These are phyloP conservation scores for Dinocampus coccinellae DNA, from an alignment of 2,888 invertebrate species.

Conservation along the genomic window DNA sequence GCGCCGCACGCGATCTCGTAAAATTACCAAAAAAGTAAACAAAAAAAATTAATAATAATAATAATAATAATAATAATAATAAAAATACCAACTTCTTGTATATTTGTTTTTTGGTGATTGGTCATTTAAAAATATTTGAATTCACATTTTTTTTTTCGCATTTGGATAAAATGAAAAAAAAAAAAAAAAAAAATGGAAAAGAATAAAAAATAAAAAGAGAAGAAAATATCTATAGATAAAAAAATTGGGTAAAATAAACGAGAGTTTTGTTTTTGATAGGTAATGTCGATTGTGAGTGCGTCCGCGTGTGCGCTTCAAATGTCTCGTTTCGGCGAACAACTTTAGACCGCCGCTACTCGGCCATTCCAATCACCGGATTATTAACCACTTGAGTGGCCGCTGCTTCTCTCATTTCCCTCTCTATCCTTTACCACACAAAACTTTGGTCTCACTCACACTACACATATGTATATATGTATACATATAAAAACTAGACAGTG, in stretches of 20 bases:
- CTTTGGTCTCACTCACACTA: slow-evolving; percentile 1
- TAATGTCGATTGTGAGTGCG: background rate
- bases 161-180: too few species aligned
- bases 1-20: slow-evolving; percentile 47
- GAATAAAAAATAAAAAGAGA: background rate
- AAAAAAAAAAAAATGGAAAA: background rate
- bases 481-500: background rate
- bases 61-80: too few species aligned
- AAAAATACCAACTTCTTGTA: background rate
- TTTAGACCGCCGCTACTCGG: slow-evolving; percentile 38
- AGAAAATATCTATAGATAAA: background rate
- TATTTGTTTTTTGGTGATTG: background rate
- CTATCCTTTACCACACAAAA: background rate
- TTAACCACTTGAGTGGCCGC: slow-evolving; percentile 48
- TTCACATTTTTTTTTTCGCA: slow-evolving; percentile 22
- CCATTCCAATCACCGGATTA: slow-evolving; percentile 46
- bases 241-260: slow-evolving; percentile 9
- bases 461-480: slow-evolving; percentile 19
- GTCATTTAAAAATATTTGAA: slow-evolving; percentile 20
- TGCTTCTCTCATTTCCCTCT: slow-evolving; percentile 6
- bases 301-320: slow-evolving; percentile 20
- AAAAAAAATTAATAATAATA: too few species aligned
- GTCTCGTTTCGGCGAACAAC: slow-evolving; percentile 39
- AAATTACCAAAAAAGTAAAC: slow-evolving; percentile 41
- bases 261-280: slow-evolving; percentile 29